A percentile compares a stretch with the other conserved stretches of the same genome.
phyloP scores from a whole-genome alignment of 2,888 invertebrate genomes.

The Agelastica alni region DNA sequence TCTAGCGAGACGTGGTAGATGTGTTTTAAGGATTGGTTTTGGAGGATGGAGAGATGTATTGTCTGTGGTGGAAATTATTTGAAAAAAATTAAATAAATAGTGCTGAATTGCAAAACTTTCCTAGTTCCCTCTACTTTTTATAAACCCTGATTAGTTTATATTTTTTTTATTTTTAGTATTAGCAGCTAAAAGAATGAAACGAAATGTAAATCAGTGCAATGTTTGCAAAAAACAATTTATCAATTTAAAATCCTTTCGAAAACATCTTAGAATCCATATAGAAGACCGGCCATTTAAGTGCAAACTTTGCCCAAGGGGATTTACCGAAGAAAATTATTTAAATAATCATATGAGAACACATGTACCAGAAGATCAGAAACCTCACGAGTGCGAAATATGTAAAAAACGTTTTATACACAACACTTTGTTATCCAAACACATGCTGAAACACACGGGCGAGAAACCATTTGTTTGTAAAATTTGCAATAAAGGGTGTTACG shows the following conservation, averaged over 20 bases:
- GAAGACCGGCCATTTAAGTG: conserved; percentile 56
- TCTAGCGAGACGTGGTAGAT: no score
- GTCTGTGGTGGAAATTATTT: no score
- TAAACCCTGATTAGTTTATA: background rate
- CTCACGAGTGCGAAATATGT: conserved; percentile 57
- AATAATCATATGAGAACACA: conserved; percentile 55
- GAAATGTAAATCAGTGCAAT: conserved; percentile 53
- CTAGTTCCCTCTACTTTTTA: no score
- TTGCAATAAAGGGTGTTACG: conserved; percentile 54
- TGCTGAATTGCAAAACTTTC: no score
- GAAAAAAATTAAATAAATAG: no score
- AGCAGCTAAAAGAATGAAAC: conserved; percentile 49
- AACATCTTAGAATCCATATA: conserved; percentile 57
- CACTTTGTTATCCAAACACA: conserved; percentile 57
- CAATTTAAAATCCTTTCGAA: conserved; percentile 56
- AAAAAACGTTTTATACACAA: conserved; percentile 57
- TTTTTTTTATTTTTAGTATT: conserved; percentile 29
- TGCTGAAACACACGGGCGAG: conserved; percentile 57
- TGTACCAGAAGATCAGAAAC: conserved; percentile 56
- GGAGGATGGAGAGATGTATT: no score
- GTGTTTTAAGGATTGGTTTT: conserved; percentile 1
- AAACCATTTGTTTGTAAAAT: conserved; percentile 58
- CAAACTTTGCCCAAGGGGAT: conserved; percentile 54
- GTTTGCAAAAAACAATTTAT: conserved; percentile 58
- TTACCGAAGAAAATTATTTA: conserved; percentile 57